These are phyloP conservation scores for Herpailurus yagouaroundi DNA, from an alignment of 2,113 vertebrate genomes.

Conservation along the genomic window DNA sequence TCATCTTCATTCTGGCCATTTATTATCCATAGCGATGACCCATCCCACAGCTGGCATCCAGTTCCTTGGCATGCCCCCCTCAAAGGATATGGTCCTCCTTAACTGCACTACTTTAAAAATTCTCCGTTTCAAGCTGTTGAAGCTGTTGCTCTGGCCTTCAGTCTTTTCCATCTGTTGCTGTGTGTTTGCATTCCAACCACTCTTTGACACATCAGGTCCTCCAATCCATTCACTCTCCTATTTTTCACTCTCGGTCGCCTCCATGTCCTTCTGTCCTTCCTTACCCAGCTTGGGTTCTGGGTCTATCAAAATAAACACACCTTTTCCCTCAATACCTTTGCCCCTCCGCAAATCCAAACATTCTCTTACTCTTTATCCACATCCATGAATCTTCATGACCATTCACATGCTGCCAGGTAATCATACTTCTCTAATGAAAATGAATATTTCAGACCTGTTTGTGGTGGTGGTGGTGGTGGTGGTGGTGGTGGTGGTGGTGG, in stretches of 20 bases:
- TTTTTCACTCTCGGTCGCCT: background rate
- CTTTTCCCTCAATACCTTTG: background rate
- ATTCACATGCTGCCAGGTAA: background rate
- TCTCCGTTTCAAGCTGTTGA: background rate
- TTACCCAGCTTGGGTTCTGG: background rate
- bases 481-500: no score
- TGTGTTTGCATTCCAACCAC: background rate
- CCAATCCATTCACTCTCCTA: accelerated
- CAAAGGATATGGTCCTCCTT: background rate
- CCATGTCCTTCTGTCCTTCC: background rate
- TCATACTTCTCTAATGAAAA: background rate
- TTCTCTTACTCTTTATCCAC: background rate
- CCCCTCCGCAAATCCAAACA: background rate
- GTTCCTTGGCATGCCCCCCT: background rate
- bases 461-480: no score
- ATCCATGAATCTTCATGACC: background rate
- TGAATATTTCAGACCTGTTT: background rate
- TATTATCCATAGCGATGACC: background rate
- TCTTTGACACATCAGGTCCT: background rate
- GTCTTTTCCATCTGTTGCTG: background rate
- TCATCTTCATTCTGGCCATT: background rate
- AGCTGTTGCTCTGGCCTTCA: background rate
- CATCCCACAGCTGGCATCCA: background rate
- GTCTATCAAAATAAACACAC: background rate
- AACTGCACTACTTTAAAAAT: background rate